Evolutionary conservation across 2,888 invertebrate genomes (phyloP), one percentile per base, ranked within the genome.

Genomic region (Smittia sp.): DNA sequence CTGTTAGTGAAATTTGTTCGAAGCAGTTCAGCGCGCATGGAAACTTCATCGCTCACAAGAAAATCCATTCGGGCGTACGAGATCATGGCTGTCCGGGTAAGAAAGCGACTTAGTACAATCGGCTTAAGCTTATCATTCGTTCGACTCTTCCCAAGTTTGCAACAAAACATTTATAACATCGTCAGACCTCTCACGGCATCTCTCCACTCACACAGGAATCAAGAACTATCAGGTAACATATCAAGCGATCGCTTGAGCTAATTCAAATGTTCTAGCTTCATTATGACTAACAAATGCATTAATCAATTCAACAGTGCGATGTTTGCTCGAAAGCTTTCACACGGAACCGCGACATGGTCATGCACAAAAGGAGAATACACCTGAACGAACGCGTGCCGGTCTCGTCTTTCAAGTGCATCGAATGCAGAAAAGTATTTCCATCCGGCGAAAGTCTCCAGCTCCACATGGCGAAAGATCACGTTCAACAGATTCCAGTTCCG

Each of bases 31-130:
- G 86, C 0, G 87, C 87, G 0, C 81, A 87, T 78, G 86, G 87
- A 0, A 87, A 87, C 78, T 85, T 88, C 75, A 86, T 86, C 76
- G 85, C 87, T 1, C 88, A 88, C 78, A 82, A 86, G n/a, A 88
- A 87, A 79, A 87, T 87, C 38, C 88, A 88, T 75, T 83, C 84
- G 0, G 87, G 87, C 0, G 85, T 87, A 76, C 84, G 85, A 65
- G 87, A 88, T 80, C 87, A 87, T 82, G 80, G 84, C 18, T 88
- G 88, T 79, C 81, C 85, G 0, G 58, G 58, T 58, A 18, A 58
- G 13, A 58, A 58, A n/a, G 15, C 6, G n/a, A 11, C n/a, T 6
- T 13, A 11, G 3, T 58, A 3, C 1, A 20, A 58, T 58, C 58
- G 3, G 46, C 3, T 3, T n/a, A 13, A 46, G n/a, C n/a, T n/a